Evolutionary conservation across 1,140 invertebrate species (phyloP).

Genomic region (Centruroides sculpturatus): DNA sequence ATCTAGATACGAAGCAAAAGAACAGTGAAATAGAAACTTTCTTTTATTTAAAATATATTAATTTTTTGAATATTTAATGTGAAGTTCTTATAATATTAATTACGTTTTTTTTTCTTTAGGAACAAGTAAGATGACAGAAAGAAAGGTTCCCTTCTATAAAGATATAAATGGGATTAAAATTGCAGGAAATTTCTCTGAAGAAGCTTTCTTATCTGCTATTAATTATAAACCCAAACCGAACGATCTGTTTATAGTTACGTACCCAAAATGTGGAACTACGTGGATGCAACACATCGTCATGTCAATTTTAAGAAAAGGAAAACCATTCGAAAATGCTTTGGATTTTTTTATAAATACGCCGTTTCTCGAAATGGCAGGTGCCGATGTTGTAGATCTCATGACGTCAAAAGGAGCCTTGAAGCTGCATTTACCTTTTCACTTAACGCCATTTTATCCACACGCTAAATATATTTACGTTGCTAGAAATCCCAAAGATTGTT

Average conservation of each 20-base stretch:
- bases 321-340: neutral
- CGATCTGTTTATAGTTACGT: conserved; percentile 17
- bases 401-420: conserved; percentile 11
- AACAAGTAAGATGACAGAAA: too few species aligned
- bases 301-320: conserved; percentile 11
- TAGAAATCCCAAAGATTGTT: conserved; percentile 44
- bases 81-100: too few species aligned
- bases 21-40: too few species aligned
- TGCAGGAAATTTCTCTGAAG: neutral
- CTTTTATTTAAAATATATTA: too few species aligned
- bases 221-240: conserved; percentile 6
- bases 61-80: too few species aligned
- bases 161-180: neutral
- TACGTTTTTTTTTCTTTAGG: too few species aligned
- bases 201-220: neutral
- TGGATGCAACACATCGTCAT: conserved; percentile 16
- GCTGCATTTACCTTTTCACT: conserved; percentile 16
- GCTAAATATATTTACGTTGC: conserved; percentile 54
- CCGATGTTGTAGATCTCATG: conserved; percentile 13
- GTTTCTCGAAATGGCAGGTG: conserved; percentile 11
- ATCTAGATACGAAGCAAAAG: too few species aligned
- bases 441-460: conserved; percentile 27
- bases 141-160: neutral
- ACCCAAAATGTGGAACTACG: conserved; percentile 18
- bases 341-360: neutral